Evolutionary conservation across 2,113 vertebrate genomes (phyloP), one percentile per base, ranked within the genome.

Genomic region (Daubentonia madagascariensis): DNA sequence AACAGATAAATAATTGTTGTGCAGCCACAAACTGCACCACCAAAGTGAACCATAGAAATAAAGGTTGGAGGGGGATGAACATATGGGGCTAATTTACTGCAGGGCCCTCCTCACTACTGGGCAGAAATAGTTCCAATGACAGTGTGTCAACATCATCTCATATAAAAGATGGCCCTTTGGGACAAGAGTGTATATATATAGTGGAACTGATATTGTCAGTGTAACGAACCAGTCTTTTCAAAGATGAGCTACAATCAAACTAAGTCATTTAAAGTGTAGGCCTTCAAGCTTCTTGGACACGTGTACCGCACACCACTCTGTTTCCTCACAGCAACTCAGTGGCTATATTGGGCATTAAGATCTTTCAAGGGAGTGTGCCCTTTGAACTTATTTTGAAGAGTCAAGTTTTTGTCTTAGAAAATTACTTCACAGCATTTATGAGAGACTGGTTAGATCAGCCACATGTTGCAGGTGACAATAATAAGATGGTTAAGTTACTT

Each of bases 351-450:
- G 57, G 87, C 92, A 80, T 70, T 73, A 75, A 72, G 57, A 67
- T 78, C 22, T 50, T 97, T 96, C 70, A 68, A 65, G 67, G 72
- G 81, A 75, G 40, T 72, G 50, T 81, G 50, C 7, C 65, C 78
- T 92, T 78, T 78, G 75, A 57, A 61, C 70, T 96, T 96, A 75
- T 52, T 96, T 96, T 76, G 40, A 28, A 94, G 80, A 94, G 52
- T 79, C 37, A 48, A 17, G 17, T 65, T 93, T 97, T 94, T 87
- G 63, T 86, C 75, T 93, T 73, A 50, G 37, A 85, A 96, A 87
- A 93, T 91, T 87, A 92, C 30, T 96, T 87, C 25, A n/a, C 23
- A 40, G 89, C 63, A 32, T 84, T 89, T 89, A 89, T 40, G 72
- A 89, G 67, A 93, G 37, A 59, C 5, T 83, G 80, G 40, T 68